Conservation (phyloP, 2,113 vertebrate species). For the Hirundichthys speculiger region DNA sequence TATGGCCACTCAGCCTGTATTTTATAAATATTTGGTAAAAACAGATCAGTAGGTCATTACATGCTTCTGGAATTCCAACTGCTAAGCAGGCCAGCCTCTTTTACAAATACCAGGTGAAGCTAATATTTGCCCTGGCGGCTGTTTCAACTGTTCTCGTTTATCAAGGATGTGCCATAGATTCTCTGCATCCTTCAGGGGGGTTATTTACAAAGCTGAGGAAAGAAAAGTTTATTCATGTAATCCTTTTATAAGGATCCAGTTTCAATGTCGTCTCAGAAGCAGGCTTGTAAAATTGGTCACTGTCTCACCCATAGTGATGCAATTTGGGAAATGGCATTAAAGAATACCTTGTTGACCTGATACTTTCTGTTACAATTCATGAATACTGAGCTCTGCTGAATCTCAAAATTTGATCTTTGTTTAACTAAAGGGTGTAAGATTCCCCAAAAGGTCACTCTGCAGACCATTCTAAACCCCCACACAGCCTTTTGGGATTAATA, state of each 20-base stretch:
- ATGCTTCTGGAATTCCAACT: constrained; percentile 3
- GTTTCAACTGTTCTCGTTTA: constrained; percentile 57
- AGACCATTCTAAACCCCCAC: constrained; percentile 34
- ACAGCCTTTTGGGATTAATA: constrained; percentile 72
- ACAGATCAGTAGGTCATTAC: constrained; percentile 1
- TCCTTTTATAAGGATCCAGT: constrained; percentile 62
- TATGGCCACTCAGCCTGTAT: too few relatives aligned
- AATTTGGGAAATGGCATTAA: not conserved
- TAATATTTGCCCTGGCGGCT: constrained; percentile 73
- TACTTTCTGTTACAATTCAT: not conserved
- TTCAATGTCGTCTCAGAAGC: constrained; percentile 18
- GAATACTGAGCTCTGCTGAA: constrained; percentile 5
- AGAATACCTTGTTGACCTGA: constrained; percentile 18
- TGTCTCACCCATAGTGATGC: constrained; percentile 1
- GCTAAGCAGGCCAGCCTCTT: constrained; percentile 61
- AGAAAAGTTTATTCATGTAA: constrained; percentile 32
- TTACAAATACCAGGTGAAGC: constrained; percentile 66
- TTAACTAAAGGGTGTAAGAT: constrained; percentile 28
- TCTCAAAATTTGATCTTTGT: constrained; percentile 12
- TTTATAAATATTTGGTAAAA: not conserved
- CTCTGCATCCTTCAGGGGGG: constrained; percentile 24
- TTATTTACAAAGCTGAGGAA: constrained; percentile 51
- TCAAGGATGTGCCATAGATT: constrained; percentile 71
- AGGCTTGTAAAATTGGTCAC: not conserved
- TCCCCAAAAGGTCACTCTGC: constrained; percentile 37